phyloP scores from a whole-genome alignment of 1,140 invertebrate species.

The Drosophila willistoni region DNA sequence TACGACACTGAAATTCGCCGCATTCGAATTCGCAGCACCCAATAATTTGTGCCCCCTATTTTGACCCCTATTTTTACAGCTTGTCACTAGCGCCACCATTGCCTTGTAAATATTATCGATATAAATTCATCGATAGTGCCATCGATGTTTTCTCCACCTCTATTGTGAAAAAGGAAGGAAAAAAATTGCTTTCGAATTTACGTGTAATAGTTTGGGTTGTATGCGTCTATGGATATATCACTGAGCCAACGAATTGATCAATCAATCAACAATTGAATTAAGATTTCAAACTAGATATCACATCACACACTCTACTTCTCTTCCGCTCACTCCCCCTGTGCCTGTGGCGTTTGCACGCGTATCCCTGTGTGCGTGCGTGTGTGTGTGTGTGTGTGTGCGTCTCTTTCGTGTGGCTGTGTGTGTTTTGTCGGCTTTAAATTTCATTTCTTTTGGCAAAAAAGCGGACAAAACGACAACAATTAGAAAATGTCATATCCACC shows the following conservation, averaged over 20 bases:
- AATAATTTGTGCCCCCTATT: conserved; percentile 7
- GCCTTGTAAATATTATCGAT: too few relatives aligned
- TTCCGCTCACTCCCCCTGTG: conserved; percentile 35
- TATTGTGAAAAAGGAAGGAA: conserved; percentile 44
- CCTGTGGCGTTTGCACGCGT: conserved; percentile 50
- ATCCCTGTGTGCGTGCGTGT: conserved; percentile 23
- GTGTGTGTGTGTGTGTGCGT: conserved; percentile 34
- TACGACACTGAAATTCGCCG: too few relatives aligned
- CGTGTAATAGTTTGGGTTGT: conserved; percentile 7
- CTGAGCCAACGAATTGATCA: conserved; percentile 5
- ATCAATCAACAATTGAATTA: neutral
- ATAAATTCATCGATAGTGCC: too few relatives aligned
- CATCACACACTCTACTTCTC: conserved; percentile 50
- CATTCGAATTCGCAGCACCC: too few relatives aligned
- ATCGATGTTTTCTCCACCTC: conserved; percentile 6
- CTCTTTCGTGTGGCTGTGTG: conserved; percentile 38
- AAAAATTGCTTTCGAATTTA: conserved; percentile 34
- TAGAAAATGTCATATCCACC: conserved; percentile 77
- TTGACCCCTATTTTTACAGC: neutral
- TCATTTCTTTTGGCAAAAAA: conserved; percentile 25
- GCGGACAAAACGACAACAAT: conserved; percentile 21
- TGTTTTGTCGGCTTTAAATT: conserved; percentile 69
- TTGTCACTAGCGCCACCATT: neutral
- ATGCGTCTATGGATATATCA: conserved; percentile 11
- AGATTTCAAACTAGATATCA: conserved; percentile 12